These are phyloP conservation scores for Sminthurides aquaticus DNA, from an alignment of 2,888 invertebrate species.

Conservation along the genomic window DNA sequence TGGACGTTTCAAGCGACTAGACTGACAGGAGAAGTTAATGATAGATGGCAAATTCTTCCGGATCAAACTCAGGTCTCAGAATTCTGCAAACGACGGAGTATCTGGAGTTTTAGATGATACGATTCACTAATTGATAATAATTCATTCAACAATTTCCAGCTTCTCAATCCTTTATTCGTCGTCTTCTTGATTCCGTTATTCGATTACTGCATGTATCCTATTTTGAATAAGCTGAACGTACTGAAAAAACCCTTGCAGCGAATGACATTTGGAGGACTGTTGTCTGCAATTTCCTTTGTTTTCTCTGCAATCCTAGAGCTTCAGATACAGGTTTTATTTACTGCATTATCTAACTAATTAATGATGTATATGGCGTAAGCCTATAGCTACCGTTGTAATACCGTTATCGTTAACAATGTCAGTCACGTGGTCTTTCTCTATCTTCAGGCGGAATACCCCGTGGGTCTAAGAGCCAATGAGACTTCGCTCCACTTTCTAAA, in stretches of 20 bases:
- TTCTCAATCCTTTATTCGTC: slow-evolving; percentile 49
- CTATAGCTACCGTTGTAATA: neutral
- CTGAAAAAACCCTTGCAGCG: slow-evolving; percentile 49
- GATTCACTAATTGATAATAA: too few species aligned
- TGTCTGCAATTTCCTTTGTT: slow-evolving; percentile 50
- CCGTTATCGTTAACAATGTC: too few species aligned
- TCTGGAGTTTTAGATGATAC: too few species aligned
- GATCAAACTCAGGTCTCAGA: slow-evolving; percentile 52
- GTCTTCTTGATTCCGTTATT: slow-evolving; percentile 49
- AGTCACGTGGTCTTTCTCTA: slow-evolving; percentile 28
- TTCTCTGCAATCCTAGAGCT: slow-evolving; percentile 50
- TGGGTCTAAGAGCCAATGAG: slow-evolving; percentile 26
- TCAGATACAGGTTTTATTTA: slow-evolving; percentile 47
- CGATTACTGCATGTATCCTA: slow-evolving; percentile 48
- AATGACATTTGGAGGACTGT: slow-evolving; percentile 51
- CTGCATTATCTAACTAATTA: neutral
- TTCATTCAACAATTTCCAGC: too few species aligned
- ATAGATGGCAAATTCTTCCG: slow-evolving; percentile 45
- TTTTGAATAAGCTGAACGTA: slow-evolving; percentile 42
- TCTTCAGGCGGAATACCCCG: slow-evolving; percentile 40
- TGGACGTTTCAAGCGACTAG: slow-evolving; percentile 49
- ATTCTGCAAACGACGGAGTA: too few species aligned
- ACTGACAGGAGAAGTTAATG: slow-evolving; percentile 45
- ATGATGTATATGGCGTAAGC: neutral
- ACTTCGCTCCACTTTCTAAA: slow-evolving; percentile 58